Evolutionary conservation across 2,888 invertebrate species (phyloP), one percentile per base, ranked within the genome.

Genomic region (Drosophila eohydei): DNA sequence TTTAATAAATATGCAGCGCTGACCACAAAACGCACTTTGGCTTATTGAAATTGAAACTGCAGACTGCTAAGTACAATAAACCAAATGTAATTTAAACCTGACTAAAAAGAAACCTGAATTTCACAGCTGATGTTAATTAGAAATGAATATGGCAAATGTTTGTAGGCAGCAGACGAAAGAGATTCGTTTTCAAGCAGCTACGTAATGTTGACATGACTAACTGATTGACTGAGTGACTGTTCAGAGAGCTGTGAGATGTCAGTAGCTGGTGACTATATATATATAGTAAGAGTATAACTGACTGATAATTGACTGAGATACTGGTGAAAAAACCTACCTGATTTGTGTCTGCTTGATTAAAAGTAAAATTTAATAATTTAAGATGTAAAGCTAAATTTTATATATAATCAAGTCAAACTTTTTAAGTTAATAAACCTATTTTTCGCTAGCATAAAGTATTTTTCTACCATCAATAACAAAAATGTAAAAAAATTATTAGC

Each of bases 1-100:
- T 82, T 82, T 82, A 78, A 81, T 80, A 80, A 75, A 81, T 78
- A 82, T 74, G 74, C 80, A 44, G 41, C 50, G 46, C 36, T 52
- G 66, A 71, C 82, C 87, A 82, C 84, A 84, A 74, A 87, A 84
- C 82, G 75, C 84, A 87, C 74, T 83, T 86, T 86, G 72, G 77
- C 84, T 80, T 80, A 83, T 84, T 87, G 84, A 58, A 83, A 81
- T 83, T 74, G 67, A 44, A 82, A 64, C 69, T 52, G 54, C 38
- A 26, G 28, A 52, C 44, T 16, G 52, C 34, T 3, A 59, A 56
- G 44, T 46, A 58, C 51, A 69, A 80, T 50, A 44, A 54, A 12
- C 51, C 56, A 69, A 81, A 76, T 76, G 62, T 68, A 70, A 72
- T 70, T 64, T 52, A 9, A 32, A 30, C 56, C 38, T 5, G 3